Evolutionary conservation across 1,140 invertebrate genomes (phyloP).

Genomic region (Ostrea denselamellosa): DNA sequence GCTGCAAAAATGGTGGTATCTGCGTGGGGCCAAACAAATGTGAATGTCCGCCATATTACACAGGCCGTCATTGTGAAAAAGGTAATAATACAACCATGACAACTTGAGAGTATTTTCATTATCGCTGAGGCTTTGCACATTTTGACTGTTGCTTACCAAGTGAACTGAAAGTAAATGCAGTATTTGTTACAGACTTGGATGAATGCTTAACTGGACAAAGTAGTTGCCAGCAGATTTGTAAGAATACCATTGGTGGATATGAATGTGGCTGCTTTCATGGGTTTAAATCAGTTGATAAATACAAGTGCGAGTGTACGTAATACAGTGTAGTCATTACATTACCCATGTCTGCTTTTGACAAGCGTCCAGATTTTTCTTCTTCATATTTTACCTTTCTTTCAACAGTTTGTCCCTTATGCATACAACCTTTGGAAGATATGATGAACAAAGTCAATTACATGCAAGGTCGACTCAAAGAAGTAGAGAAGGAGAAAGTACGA

Average conservation of each 20-base stretch:
- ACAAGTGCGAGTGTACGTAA: conserved; percentile 51
- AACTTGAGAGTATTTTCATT: not conserved
- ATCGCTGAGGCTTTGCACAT: not conserved
- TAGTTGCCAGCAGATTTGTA: conserved; percentile 54
- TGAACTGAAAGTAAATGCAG: not conserved
- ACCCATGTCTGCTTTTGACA: not conserved
- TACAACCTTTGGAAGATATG: conserved; percentile 46
- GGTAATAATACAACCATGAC: conserved; percentile 50
- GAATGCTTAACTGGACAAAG: conserved; percentile 47
- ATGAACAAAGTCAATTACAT: conserved; percentile 54
- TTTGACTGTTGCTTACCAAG: not conserved
- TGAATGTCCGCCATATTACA: conserved; percentile 58
- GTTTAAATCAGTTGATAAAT: conserved; percentile 27
- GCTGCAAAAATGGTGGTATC: conserved; percentile 63
- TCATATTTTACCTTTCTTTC: not conserved
- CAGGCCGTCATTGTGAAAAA: conserved; percentile 60
- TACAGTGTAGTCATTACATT: not conserved
- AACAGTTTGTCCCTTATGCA: conserved; percentile 53
- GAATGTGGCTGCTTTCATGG: conserved; percentile 50
- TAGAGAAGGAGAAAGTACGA: conserved; percentile 55
- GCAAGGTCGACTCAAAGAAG: conserved; percentile 45
- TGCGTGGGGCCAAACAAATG: conserved; percentile 61
- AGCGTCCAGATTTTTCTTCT: not conserved
- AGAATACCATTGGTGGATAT: conserved; percentile 52
- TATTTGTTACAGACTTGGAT: conserved; percentile 48